These are phyloP conservation scores for Leptura quadrifasciata DNA, from an alignment of 2,888 invertebrate genomes.

Conservation along the genomic window DNA sequence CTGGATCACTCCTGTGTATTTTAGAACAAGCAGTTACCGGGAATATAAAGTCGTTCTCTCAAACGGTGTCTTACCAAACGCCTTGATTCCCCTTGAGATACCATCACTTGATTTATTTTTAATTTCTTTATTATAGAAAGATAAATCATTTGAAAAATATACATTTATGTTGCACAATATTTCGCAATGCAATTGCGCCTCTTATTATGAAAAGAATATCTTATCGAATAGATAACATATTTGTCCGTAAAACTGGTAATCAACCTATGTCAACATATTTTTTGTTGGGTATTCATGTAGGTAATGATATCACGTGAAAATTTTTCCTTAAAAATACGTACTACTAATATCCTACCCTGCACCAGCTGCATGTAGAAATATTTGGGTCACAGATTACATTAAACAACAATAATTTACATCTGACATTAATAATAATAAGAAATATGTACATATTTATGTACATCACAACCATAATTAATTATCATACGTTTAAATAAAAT, in stretches of 20 bases:
- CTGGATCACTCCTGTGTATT: too few species aligned
- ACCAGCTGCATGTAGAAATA: neutral
- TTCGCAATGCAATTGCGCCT: slow-evolving; percentile 4
- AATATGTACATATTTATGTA: neutral
- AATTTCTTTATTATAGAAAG: neutral
- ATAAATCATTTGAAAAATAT: neutral
- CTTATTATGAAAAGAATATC: neutral
- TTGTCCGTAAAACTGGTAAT: slow-evolving; percentile 1
- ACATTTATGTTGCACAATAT: neutral
- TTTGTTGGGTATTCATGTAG: neutral
- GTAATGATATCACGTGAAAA: neutral
- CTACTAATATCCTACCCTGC: neutral
- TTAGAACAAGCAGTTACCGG: too few species aligned
- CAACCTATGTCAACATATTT: slow-evolving; percentile 28
- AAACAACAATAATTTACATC: neutral
- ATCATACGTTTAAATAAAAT: slow-evolving; percentile 14
- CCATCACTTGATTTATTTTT: neutral
- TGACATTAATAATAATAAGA: neutral
- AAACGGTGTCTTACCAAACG: too few species aligned
- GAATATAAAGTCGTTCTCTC: too few species aligned
- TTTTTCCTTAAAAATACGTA: neutral
- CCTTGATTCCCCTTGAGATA: too few species aligned
- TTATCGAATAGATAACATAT: slow-evolving; percentile 1
- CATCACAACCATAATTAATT: neutral
- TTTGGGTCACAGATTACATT: neutral